Evolutionary conservation across 2,113 vertebrate genomes (phyloP), one percentile per base, ranked within the genome.

Genomic region (Numida meleagris): DNA sequence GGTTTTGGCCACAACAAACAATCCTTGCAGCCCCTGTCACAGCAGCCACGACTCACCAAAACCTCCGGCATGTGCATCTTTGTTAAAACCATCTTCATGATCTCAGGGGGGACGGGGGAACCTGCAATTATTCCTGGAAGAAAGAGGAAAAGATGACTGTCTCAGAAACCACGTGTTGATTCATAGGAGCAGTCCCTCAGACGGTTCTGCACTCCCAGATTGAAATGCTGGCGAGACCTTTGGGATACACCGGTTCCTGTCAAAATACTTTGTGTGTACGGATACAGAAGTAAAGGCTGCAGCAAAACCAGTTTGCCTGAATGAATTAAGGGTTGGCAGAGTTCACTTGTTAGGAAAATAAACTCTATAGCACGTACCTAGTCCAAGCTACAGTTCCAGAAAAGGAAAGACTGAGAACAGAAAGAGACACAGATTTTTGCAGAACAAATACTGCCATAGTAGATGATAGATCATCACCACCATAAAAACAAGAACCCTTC

Each of bases 61-160:
- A 98, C 9, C 24, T 98, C 97, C 4, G 94, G 94, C 88, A 99
- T 80, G 43, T 97, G 96, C 98, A 99, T 98, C 63, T 96, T 72
- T 29, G 88, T 92, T 0, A 98, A 85, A 55, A 98, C 23, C 62
- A 96, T 93, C 96, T 65, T 98, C 58, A 98, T 43, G 42, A 99
- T 71, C 46, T 99, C 98, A 17, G 98, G 96, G 23, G 99, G 98
- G 93, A 97, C 98, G 4, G 98, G 92, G 33, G 99, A 98, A 20
- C 99, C 99, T 13, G 93, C 99, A 55, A 99, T 91, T 73, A 99
- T 3, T 85, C 98, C 99, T 99, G 82, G 20, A 96, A 88, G 15
- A 87, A 62, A 96, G 33, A 94, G 24, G 34, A 75, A 83, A 90
- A 88, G 25, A 65, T 20, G 17, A 66, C 23, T 10, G 0, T 17